Evolutionary conservation across 1,140 invertebrate species (phyloP), one percentile per base, ranked within the genome.

Genomic region (Elymnias hypermnestra): DNA sequence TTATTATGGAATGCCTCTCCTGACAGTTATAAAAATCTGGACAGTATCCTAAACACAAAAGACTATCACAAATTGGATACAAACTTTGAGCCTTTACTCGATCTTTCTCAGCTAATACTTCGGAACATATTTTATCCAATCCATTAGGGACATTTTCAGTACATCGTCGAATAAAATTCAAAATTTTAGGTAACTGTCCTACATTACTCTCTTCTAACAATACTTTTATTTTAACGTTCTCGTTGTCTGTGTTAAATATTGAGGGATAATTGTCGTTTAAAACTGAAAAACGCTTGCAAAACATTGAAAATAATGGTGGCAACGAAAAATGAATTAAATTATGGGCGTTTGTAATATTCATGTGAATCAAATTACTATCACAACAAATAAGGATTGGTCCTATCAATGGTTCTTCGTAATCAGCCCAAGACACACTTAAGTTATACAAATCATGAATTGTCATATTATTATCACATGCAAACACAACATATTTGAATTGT

Each of bases 181-280:
- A 23, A 10, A 85, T 76, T 56, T 83, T 86, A 2, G 83, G 83
- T 14, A 87, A 48, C 28, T 83, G 79, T 53, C 76, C 71, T 3
- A 61, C 41, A 26, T 84, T 78, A 7, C 14, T 52, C 3, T 76
- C 72, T 36, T 86, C 81, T 3, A 87, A 26, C 1, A 85, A 53
- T 3, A 85, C 65, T 47, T 83, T 75, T 8, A 87, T 75, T 57
- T 73, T 73, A 8, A 83, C 44, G 8, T 26, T 35, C 8, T 51
- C 48, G 5, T 59, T 63, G 5, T 67, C 40, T 1, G 38, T 6
- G 35, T 64, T 61, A 43, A 85, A 87, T 39, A 87, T 76, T 3
- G 78, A 83, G 0, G 72, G 55, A 41, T 83, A 85, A 37, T 76
- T 71, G 18, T 79, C 71, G n/a, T 70, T 79, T n/a, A 87, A 55